Percentiles rank a stretch among this genome's conserved stretches.
phyloP scores from a whole-genome alignment of 2,888 invertebrate genomes.

The Tenthredo distinguenda region DNA sequence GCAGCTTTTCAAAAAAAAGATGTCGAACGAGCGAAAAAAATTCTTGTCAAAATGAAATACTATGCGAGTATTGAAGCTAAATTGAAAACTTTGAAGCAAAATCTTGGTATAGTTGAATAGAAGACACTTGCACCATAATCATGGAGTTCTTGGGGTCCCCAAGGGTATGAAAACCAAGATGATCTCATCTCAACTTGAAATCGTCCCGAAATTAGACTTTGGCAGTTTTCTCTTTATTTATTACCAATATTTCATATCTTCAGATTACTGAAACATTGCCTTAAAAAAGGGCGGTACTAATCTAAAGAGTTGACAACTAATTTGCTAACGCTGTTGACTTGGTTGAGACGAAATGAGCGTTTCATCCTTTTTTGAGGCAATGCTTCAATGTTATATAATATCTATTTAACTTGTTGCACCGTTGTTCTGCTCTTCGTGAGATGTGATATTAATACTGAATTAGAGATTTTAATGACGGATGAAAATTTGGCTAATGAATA shows the following conservation, averaged over 20 bases:
- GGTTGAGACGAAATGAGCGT: not conserved
- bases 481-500: not conserved
- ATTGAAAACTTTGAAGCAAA: slow-evolving; percentile 81
- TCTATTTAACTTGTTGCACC: not conserved
- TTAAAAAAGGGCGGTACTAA: not conserved
- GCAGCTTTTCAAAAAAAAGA: slow-evolving; percentile 84
- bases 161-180: not conserved
- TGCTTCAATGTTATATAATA: not conserved
- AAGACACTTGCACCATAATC: not conserved
- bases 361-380: not conserved
- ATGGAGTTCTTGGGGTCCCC: not conserved
- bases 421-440: not conserved
- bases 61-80: slow-evolving; percentile 88
- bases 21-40: slow-evolving; percentile 82
- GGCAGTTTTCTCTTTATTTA: not conserved
- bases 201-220: not conserved
- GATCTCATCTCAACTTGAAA: not conserved
- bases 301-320: not conserved
- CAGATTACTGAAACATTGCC: not conserved
- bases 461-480: not conserved
- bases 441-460: not conserved
- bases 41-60: slow-evolving; percentile 91
- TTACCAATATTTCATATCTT: not conserved
- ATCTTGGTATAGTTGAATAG: slow-evolving; percentile 71
- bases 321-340: not conserved